phyloP scores from a whole-genome alignment of 2,797 vertebrate genomes.

The Epinephelus coioides region DNA sequence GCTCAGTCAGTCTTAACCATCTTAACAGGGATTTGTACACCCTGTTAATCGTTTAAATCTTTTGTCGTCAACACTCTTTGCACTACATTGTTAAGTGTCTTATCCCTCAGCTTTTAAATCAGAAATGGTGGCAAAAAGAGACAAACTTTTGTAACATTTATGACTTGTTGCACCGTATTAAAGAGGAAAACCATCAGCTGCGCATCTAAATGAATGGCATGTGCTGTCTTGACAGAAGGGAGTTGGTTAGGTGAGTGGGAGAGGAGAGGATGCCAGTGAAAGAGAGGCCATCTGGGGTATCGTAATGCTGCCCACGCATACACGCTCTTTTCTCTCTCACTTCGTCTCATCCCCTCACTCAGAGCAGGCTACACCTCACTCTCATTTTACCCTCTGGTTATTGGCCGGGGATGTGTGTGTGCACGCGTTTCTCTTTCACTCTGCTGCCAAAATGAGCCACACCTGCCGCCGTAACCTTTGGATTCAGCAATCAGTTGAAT shows the following conservation, averaged over 20 bases:
- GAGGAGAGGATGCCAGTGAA: constrained; percentile 64
- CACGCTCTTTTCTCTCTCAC: constrained; percentile 41
- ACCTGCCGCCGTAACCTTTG: background rate
- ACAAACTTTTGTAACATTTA: background rate
- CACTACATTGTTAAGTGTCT: background rate
- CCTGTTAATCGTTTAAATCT: background rate
- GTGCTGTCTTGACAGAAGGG: constrained; percentile 58
- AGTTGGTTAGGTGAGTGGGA: constrained; percentile 65
- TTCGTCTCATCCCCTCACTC: constrained; percentile 44
- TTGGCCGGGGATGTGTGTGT: background rate
- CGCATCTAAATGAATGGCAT: constrained; percentile 34
- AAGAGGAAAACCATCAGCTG: background rate
- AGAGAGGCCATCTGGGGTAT: constrained; percentile 74
- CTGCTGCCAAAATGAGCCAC: constrained; percentile 14
- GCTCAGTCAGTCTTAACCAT: background rate
- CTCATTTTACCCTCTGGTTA: constrained; percentile 30
- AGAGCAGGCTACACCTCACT: constrained; percentile 32
- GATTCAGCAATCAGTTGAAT: constrained; percentile 42
- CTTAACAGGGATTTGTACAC: constrained; percentile 16
- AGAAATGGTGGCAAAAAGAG: no score
- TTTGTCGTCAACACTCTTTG: background rate
- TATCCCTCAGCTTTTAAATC: no score
- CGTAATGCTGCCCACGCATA: constrained; percentile 72
- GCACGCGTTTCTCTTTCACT: background rate
- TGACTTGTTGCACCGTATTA: constrained; percentile 11